phyloP scores from a whole-genome alignment of 1,140 invertebrate genomes.

The Hylyphantes graminicola region DNA sequence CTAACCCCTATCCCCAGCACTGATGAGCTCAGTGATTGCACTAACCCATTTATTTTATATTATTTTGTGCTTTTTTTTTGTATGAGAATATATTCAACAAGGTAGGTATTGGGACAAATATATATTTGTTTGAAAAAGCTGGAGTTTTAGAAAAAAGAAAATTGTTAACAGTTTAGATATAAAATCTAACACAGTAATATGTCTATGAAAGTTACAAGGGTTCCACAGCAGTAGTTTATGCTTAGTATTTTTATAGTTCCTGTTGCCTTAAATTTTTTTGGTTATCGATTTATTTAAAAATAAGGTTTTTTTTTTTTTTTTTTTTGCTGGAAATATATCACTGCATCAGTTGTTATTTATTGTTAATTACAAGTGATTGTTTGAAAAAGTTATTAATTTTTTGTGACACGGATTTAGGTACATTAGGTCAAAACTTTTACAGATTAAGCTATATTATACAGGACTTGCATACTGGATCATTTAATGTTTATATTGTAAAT shows the following conservation, averaged over 20 bases:
- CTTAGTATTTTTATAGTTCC: neutral
- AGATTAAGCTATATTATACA: no score
- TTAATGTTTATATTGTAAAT: no score
- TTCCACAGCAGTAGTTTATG: neutral
- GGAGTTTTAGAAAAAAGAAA: neutral
- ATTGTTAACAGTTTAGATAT: neutral
- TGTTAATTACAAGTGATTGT: no score
- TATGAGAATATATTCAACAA: neutral
- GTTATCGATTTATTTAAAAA: no score
- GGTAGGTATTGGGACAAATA: neutral
- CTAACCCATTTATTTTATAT: neutral
- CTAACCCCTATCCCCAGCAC: constrained; percentile 52
- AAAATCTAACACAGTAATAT: neutral
- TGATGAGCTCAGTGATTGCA: constrained; percentile 49
- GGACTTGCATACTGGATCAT: no score
- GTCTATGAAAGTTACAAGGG: neutral
- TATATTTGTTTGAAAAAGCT: neutral
- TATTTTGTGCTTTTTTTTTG: neutral
- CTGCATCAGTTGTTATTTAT: no score
- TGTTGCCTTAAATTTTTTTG: neutral
- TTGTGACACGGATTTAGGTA: no score
- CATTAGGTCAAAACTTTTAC: no score
- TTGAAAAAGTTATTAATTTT: no score
- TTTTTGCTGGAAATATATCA: no score
- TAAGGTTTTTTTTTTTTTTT: no score